A percentile compares a stretch with the other conserved stretches of the same genome.
Evolutionary conservation across 1,140 invertebrate genomes (phyloP).

Genomic region (Drosophila pallidifrons): DNA sequence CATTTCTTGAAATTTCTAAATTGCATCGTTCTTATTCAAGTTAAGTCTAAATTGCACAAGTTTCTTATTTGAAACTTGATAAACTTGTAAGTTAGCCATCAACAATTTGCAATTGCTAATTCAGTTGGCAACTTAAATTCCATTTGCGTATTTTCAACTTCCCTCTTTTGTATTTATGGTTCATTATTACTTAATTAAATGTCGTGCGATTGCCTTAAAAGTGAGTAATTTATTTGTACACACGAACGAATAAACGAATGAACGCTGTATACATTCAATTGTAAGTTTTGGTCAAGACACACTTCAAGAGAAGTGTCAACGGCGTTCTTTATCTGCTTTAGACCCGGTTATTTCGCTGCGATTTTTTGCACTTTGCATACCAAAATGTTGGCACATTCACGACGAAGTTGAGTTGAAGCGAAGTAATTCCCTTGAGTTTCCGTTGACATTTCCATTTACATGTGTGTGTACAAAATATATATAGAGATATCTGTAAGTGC

Average conservation of each 20-base stretch:
- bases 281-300: slow-evolving; percentile 5
- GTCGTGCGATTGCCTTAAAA: slow-evolving; percentile 21
- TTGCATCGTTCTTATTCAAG: too few relatives aligned
- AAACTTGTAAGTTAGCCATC: too few relatives aligned
- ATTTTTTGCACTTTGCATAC: slow-evolving; percentile 39
- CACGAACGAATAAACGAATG: not conserved
- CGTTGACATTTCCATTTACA: slow-evolving; percentile 35
- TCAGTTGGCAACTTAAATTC: not conserved
- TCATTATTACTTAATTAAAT: slow-evolving; percentile 21
- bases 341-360: slow-evolving; percentile 3
- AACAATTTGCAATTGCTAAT: not conserved
- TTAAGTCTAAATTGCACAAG: too few relatives aligned
- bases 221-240: slow-evolving; percentile 28
- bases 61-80: too few relatives aligned
- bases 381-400: slow-evolving; percentile 18
- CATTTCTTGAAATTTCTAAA: too few relatives aligned
- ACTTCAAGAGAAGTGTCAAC: slow-evolving; percentile 33
- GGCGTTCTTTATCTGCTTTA: slow-evolving; percentile 23
- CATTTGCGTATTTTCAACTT: slow-evolving; percentile 9
- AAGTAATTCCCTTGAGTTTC: slow-evolving; percentile 38
- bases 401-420: not conserved
- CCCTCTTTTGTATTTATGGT: not conserved
- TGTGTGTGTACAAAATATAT: slow-evolving; percentile 13
- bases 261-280: not conserved
- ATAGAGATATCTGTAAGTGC: not conserved